A percentile compares a stretch with the other conserved stretches of the same genome.
These are phyloP conservation scores for Cremastinae sp. DNA, from an alignment of 2,888 invertebrate genomes.

Conservation along the genomic window DNA sequence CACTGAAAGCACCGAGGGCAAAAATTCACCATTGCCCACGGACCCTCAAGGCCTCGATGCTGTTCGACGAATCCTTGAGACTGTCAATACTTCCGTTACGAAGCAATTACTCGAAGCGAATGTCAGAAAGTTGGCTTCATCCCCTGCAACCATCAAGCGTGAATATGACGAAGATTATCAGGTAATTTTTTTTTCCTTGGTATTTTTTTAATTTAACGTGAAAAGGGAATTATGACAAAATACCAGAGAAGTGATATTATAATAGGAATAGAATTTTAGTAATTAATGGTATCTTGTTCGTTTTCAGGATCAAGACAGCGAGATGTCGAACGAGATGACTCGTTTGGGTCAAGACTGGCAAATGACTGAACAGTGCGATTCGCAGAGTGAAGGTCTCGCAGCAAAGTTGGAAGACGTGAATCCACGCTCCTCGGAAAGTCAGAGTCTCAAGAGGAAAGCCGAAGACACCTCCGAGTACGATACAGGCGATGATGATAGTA, in stretches of 20 bases:
- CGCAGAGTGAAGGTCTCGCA: constrained; percentile 87
- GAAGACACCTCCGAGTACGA: constrained; percentile 71
- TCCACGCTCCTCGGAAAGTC: constrained; percentile 64
- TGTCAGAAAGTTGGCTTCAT: constrained; percentile 85
- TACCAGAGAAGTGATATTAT: too few relatives aligned
- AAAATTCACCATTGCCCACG: constrained; percentile 74
- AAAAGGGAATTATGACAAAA: not conserved
- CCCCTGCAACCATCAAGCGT: constrained; percentile 79
- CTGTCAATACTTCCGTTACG: constrained; percentile 88
- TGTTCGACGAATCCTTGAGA: constrained; percentile 87
- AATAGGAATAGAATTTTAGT: not conserved
- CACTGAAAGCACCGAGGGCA: constrained; percentile 83
- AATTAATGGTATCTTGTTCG: not conserved
- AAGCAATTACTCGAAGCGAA: constrained; percentile 87
- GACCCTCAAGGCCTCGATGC: constrained; percentile 83
- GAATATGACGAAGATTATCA: constrained; percentile 77
- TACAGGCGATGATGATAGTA: constrained; percentile 82
- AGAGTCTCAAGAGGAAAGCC: constrained; percentile 68
- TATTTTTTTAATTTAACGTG: not conserved
- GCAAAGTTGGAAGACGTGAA: constrained; percentile 87
- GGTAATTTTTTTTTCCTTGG: constrained; percentile 58
- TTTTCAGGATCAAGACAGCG: constrained; percentile 87
- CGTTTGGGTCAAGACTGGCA: constrained; percentile 75
- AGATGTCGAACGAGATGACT: constrained; percentile 77
- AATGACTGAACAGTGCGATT: constrained; percentile 75